phyloP scores from a whole-genome alignment of 1,140 invertebrate genomes.

The Neuroterus valhalla region DNA sequence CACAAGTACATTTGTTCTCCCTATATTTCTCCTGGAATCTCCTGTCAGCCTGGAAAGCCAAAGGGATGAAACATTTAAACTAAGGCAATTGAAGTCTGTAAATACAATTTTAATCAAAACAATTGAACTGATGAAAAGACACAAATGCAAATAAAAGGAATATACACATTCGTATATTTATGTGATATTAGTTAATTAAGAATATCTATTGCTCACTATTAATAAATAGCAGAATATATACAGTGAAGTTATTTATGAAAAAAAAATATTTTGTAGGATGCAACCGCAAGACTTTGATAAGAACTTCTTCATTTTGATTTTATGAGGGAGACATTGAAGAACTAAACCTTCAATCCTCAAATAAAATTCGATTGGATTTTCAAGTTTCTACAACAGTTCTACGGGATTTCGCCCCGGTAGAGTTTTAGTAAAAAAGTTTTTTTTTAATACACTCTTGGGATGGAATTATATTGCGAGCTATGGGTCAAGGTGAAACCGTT shows the following conservation, averaged over 20 bases:
- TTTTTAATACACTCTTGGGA: too few relatives aligned
- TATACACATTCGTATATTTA: conserved; percentile 24
- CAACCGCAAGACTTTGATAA: background rate
- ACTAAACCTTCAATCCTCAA: too few relatives aligned
- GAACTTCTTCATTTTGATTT: background rate
- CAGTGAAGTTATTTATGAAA: conserved; percentile 14
- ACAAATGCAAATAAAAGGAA: conserved; percentile 24
- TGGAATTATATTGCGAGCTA: too few relatives aligned
- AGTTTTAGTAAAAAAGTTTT: too few relatives aligned
- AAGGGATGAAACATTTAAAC: conserved; percentile 78
- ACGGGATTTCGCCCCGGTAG: too few relatives aligned
- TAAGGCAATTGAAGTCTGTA: conserved; percentile 54
- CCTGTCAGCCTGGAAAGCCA: conserved; percentile 88
- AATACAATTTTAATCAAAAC: conserved; percentile 25
- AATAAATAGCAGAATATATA: conserved; percentile 24
- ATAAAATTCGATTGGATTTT: background rate
- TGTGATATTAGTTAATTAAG: conserved; percentile 31
- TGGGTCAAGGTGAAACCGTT: too few relatives aligned
- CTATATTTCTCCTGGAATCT: conserved; percentile 92
- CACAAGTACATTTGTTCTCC: conserved; percentile 94
- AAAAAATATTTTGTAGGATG: background rate
- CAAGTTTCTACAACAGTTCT: too few relatives aligned
- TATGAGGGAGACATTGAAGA: background rate
- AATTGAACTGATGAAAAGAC: conserved; percentile 31
- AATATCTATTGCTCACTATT: conserved; percentile 15